Conservation (phyloP, 2,113 vertebrate genomes). For the Sciurus niger region DNA sequence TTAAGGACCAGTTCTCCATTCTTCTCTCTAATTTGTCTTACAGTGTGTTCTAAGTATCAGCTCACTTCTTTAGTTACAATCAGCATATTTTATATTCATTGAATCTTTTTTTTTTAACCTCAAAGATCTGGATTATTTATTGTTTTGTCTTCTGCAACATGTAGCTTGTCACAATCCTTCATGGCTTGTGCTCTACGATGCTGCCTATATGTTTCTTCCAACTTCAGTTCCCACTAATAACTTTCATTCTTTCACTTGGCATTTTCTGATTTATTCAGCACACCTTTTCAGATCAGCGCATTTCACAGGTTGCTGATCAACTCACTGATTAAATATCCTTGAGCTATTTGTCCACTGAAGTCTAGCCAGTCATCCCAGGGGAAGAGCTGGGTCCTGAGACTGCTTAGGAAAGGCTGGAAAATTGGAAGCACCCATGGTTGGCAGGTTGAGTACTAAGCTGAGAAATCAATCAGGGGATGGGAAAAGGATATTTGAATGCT, state of each 20-base stretch:
- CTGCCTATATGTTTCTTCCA: conserved; percentile 9
- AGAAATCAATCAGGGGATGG: not conserved
- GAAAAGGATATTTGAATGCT: not conserved
- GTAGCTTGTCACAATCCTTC: not conserved
- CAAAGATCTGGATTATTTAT: not conserved
- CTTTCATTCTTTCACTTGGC: not conserved
- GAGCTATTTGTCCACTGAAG: not conserved
- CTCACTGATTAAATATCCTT: not conserved
- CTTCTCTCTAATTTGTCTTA: not conserved
- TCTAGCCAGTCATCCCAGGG: not conserved
- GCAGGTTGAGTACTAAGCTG: not conserved
- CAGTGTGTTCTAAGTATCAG: not conserved
- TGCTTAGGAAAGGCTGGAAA: not conserved
- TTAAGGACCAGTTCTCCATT: not conserved
- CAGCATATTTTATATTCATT: not conserved
- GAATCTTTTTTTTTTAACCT: not conserved
- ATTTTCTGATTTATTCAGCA: conserved; percentile 34
- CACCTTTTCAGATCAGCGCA: not conserved
- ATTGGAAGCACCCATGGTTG: not conserved
- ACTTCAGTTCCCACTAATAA: not conserved
- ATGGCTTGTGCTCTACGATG: not conserved
- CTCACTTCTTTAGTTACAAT: not conserved
- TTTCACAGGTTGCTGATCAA: not conserved
- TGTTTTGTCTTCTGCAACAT: not conserved
- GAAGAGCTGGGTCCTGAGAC: not conserved